Base-by-base conservation (phyloP, 2,888 invertebrate genomes). In the Ephialtes manifestator region DNA sequence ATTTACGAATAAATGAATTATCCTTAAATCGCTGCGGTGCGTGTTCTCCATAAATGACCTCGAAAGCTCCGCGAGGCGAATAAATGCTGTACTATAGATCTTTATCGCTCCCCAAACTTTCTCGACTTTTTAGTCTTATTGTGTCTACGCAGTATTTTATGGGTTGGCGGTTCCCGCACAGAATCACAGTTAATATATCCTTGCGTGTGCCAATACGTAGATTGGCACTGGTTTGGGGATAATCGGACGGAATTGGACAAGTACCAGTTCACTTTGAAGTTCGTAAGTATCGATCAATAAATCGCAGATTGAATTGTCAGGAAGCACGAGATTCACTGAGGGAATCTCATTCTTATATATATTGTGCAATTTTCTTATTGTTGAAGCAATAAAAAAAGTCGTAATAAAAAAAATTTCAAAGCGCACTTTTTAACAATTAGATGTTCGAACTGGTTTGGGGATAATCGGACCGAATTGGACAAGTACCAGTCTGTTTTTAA, bases 121-220 rank as follows among this genome's bases (percentile, higher is more conserved):
- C 24, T 55, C 4, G 0, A 55, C 13, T 24, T 55, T 58, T 28
- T 24, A 58, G 28, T 15, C 28, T 58, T 24, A 58, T 15, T 58
- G 13, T 28, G 58, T 28, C 24, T 28, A 28, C 58, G 24, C 51
- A 51, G 51, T 18, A 8, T 51, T 51, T 18, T 18, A 13, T 15
- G 13, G 13, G 51, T 28, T 58, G 58, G 15, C 58, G 10, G 20
- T 55, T 11, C 11, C 11, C 53, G 7, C 11, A 20, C 11, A 11
- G 20, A 20, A 8, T 0, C 5, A 53, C n/a, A 7, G 51, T 55
- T 20, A 55, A 11, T 10, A 20, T 10, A 24, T 10, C 10, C 11
- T 39, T 53, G 15, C 55, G 39, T 51, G 31, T 31, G 48, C 28
- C 70, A 51, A 13, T 53, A 39, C 70, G 53, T 35, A 15, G n/a